A percentile compares a stretch with the other conserved stretches of the same genome.
Conservation (phyloP, 2,888 invertebrate genomes). For the Agrenia bidenticulata region DNA sequence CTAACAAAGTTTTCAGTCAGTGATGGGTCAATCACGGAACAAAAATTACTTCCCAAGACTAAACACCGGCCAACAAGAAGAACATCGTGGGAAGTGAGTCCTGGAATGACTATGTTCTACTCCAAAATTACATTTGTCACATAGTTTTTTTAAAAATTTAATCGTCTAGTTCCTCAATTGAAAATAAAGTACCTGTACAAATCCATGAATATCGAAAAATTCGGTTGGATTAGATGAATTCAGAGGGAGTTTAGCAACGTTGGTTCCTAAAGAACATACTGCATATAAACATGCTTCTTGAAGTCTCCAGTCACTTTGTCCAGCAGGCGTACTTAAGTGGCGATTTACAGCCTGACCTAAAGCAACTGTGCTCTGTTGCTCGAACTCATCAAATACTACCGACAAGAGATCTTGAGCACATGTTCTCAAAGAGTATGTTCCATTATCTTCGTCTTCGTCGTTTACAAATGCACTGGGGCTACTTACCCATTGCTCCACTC, state of each 20-base stretch:
- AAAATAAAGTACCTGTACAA: slow-evolving; percentile 52
- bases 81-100: slow-evolving; percentile 46
- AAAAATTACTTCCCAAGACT: slow-evolving; percentile 51
- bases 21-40: slow-evolving; percentile 46
- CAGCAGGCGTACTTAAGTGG: slow-evolving; percentile 58
- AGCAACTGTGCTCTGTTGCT: slow-evolving; percentile 57
- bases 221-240: slow-evolving; percentile 22
- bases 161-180: too few species aligned
- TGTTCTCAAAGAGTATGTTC: slow-evolving; percentile 60
- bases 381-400: slow-evolving; percentile 59
- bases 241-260: slow-evolving; percentile 41
- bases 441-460: slow-evolving; percentile 62
- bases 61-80: slow-evolving; percentile 51
- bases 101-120: slow-evolving; percentile 50
- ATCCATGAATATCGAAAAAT: slow-evolving; percentile 51
- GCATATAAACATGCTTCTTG: slow-evolving; percentile 59
- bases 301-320: slow-evolving; percentile 55
- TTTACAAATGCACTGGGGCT: slow-evolving; percentile 61
- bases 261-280: slow-evolving; percentile 48
- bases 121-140: background rate
- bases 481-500: slow-evolving; percentile 57
- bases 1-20: slow-evolving; percentile 50
- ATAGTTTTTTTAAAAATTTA: background rate
- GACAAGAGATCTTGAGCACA: slow-evolving; percentile 60
- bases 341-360: slow-evolving; percentile 58